A percentile compares a stretch with the other conserved stretches of the same genome.
These are phyloP conservation scores for Sinocyclocheilus anophthalmus DNA, from an alignment of 2,113 vertebrate species.

Conservation along the genomic window DNA sequence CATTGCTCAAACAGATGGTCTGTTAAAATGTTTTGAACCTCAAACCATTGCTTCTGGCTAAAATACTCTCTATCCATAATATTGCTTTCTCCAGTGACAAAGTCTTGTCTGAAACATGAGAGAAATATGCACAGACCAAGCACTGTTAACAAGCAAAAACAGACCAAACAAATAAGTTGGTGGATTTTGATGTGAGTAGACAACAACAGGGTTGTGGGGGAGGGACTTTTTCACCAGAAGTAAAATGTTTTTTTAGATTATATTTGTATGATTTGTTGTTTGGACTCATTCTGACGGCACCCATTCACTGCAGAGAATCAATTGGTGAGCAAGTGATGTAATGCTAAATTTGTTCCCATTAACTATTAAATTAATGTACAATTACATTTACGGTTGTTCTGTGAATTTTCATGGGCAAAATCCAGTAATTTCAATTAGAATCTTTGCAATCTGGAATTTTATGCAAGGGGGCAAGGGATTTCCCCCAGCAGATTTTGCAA, in stretches of 20 bases:
- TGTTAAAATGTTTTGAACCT: too few species aligned
- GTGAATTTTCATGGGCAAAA: not conserved
- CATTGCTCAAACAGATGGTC: too few species aligned
- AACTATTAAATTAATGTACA: too few species aligned
- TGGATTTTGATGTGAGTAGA: not conserved
- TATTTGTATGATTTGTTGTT: not conserved
- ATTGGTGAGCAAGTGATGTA: not conserved
- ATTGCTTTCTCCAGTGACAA: not conserved
- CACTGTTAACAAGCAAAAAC: not conserved
- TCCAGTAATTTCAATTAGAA: not conserved
- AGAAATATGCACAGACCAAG: not conserved
- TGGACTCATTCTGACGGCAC: not conserved
- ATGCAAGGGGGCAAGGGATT: too few species aligned
- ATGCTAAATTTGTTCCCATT: not conserved
- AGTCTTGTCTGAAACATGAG: not conserved
- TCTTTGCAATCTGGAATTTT: too few species aligned
- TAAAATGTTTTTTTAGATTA: not conserved
- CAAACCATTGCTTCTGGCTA: too few species aligned
- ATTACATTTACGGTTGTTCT: not conserved
- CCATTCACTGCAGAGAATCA: not conserved
- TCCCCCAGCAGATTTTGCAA: too few species aligned
- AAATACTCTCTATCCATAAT: too few species aligned
- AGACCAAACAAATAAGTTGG: not conserved
- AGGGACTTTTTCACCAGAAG: not conserved
- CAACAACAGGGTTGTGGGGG: not conserved